A percentile compares a stretch with the other conserved stretches of the same genome.
Evolutionary conservation across 2,113 vertebrate species (phyloP).

Genomic region (Onychostruthus taczanowskii): DNA sequence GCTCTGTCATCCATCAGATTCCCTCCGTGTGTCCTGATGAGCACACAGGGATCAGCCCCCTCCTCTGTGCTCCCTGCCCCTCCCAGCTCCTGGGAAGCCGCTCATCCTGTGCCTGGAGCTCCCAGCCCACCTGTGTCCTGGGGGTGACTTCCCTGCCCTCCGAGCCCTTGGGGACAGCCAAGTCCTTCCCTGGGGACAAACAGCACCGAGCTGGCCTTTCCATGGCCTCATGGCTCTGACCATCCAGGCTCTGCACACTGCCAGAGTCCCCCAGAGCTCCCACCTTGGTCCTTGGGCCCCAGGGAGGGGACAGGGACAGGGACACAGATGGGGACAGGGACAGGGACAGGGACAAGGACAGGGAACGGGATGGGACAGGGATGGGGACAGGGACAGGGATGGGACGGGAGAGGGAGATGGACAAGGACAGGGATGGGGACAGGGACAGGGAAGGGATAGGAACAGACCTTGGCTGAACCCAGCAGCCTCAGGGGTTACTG

Average conservation of each 20-base stretch:
- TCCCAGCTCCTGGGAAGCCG: background rate
- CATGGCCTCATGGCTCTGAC: background rate
- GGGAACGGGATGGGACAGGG: background rate
- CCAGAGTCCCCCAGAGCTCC: background rate
- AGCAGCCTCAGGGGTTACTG: background rate
- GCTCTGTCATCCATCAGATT: background rate
- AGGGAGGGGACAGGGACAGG: background rate
- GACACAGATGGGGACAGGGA: no score
- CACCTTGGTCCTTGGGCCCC: background rate
- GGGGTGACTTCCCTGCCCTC: background rate
- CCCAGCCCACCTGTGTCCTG: background rate
- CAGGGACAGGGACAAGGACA: background rate
- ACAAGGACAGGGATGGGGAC: background rate
- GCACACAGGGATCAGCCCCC: background rate
- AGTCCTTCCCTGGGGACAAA: background rate
- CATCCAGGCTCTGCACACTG: background rate
- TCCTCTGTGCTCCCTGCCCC: background rate
- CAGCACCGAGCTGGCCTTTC: background rate
- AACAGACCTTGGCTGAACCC: background rate
- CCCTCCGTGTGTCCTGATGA: rapidly evolving
- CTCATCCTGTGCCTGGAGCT: background rate
- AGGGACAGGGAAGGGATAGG: rapidly evolving
- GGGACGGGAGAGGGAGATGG: background rate
- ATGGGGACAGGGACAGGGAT: no score
- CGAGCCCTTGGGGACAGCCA: background rate